A percentile compares a stretch with the other conserved stretches of the same genome.
Conservation (phyloP, 2,797 vertebrate genomes). For the Adrianichthys oophorus region DNA sequence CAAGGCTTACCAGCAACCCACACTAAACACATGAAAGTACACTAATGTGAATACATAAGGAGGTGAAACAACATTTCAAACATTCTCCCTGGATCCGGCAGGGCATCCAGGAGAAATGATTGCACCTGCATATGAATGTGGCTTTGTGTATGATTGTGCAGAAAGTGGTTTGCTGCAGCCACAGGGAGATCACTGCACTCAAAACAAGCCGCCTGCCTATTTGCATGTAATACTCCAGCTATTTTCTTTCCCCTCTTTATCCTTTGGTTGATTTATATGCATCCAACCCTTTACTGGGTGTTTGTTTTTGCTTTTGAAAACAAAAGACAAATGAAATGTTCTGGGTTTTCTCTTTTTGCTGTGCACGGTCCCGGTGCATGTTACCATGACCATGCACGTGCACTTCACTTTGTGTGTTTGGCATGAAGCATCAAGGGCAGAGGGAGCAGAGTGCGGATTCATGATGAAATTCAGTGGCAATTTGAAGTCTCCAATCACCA, state of each 20-base stretch:
- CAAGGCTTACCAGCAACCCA: too few species aligned
- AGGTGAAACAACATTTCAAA: neutral
- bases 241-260: conserved; percentile 29
- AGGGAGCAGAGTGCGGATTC: conserved; percentile 45
- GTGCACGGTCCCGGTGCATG: conserved; percentile 33
- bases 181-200: conserved; percentile 28
- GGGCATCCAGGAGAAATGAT: conserved; percentile 11
- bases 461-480: conserved; percentile 74
- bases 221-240: conserved; percentile 28
- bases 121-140: conserved; percentile 20
- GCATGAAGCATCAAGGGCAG: conserved; percentile 61
- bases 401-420: conserved; percentile 45
- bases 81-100: neutral
- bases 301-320: conserved; percentile 25
- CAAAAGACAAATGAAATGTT: conserved; percentile 15
- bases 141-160: conserved; percentile 14
- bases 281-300: neutral
- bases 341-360: conserved; percentile 7
- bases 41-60: neutral
- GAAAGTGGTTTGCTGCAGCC: conserved; percentile 27
- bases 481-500: conserved; percentile 62
- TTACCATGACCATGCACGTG: conserved; percentile 33
- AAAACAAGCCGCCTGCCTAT: conserved; percentile 23
- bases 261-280: conserved; percentile 39
- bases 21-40: neutral